A percentile compares a stretch with the other conserved stretches of the same genome.
Conservation (phyloP, 2,797 vertebrate genomes). For the Phylloscopus collybita region DNA sequence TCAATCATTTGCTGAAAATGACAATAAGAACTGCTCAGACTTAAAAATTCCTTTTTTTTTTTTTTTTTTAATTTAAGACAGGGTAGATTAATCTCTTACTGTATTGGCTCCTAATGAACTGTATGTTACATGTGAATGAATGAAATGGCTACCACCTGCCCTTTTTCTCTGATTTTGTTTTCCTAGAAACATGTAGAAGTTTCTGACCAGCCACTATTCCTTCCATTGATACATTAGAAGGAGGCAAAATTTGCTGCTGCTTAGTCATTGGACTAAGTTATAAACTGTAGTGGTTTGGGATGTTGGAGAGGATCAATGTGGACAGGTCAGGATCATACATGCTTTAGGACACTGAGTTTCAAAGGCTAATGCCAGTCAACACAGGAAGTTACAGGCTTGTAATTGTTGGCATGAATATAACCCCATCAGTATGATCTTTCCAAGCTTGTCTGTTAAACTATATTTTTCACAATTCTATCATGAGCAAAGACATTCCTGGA, state of each 20-base stretch:
- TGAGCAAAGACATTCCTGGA: neutral
- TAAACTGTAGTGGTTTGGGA: neutral
- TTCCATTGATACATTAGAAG: neutral
- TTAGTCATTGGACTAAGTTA: neutral
- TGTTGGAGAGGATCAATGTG: neutral
- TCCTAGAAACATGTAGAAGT: neutral
- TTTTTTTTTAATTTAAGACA: neutral
- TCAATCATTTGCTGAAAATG: neutral
- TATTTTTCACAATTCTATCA: neutral
- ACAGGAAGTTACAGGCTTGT: neutral
- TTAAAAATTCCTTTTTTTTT: neutral
- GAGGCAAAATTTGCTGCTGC: neutral
- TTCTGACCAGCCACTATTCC: neutral
- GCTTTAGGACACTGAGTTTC: neutral
- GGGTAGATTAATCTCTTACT: neutral
- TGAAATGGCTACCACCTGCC: neutral
- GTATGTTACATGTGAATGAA: neutral
- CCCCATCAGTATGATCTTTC: neutral
- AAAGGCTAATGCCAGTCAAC: neutral
- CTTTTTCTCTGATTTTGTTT: neutral
- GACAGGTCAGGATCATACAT: neutral
- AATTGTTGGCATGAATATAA: neutral
- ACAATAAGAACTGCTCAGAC: neutral
- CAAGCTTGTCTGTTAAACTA: neutral
- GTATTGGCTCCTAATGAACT: neutral